Conservation (phyloP, 2,113 vertebrate genomes). For the Oriolus oriolus region DNA sequence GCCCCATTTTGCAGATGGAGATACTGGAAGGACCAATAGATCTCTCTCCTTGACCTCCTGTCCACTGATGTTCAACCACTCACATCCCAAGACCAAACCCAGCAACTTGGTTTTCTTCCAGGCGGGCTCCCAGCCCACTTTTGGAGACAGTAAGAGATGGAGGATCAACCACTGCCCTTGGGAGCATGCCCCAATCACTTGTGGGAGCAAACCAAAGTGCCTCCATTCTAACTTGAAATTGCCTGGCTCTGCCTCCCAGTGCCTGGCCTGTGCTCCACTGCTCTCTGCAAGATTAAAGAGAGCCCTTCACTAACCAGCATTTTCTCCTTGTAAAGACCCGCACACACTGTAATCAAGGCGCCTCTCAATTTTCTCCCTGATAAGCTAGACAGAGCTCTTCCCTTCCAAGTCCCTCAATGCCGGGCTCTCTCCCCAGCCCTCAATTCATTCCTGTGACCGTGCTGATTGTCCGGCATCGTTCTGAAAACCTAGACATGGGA, state of each 20-base stretch:
- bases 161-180: constrained; percentile 18
- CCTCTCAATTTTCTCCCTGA: constrained; percentile 43
- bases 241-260: neutral
- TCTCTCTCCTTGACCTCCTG: neutral
- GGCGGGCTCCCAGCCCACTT: neutral
- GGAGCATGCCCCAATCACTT: neutral
- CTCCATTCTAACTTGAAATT: neutral
- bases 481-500: neutral
- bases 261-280: neutral
- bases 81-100: neutral
- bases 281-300: constrained; percentile 15
- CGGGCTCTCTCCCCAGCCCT: neutral
- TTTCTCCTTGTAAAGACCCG: constrained; percentile 45
- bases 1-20: neutral
- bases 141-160: constrained; percentile 6
- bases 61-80: neutral
- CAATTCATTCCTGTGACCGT: neutral
- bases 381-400: neutral
- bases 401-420: constrained; percentile 6
- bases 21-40: neutral
- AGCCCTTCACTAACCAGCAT: neutral
- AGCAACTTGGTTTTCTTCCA: neutral
- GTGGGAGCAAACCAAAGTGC: neutral
- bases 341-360: neutral
- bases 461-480: neutral